A percentile compares a stretch with the other conserved stretches of the same genome.
These are phyloP conservation scores for Ciconia stormi DNA, from an alignment of 2,113 vertebrate genomes.

Conservation along the genomic window DNA sequence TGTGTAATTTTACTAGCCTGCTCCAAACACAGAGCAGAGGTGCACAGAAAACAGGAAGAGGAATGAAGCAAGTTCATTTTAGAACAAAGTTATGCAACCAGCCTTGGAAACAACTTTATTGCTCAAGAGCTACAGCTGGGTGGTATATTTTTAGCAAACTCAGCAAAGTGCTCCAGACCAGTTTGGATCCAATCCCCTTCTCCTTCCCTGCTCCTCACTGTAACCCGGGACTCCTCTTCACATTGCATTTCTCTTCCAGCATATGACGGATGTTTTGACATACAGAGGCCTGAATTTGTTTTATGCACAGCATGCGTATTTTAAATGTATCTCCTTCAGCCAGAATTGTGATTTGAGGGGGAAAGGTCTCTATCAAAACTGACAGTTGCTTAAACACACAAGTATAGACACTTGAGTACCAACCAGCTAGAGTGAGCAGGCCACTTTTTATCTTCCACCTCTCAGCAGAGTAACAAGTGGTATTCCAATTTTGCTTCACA, in stretches of 20 bases:
- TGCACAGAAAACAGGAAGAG: not conserved
- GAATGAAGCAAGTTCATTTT: not conserved
- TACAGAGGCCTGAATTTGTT: not conserved
- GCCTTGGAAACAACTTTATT: not conserved
- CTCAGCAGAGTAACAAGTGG: not conserved
- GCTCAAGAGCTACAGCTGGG: not conserved
- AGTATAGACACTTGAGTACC: not conserved
- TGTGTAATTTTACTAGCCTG: not conserved
- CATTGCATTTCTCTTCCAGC: not conserved
- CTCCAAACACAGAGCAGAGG: not conserved
- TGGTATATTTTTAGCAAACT: not conserved
- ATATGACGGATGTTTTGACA: rapidly evolving
- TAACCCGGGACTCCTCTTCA: not conserved
- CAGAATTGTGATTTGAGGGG: not conserved
- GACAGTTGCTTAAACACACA: not conserved
- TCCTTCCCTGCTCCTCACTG: not conserved
- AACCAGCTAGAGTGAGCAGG: not conserved
- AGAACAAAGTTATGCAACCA: not conserved
- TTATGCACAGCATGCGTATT: not conserved
- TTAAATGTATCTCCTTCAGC: not conserved
- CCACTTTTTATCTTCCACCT: not conserved
- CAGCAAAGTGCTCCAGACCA: not conserved
- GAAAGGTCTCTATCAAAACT: not conserved
- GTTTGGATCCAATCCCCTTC: not conserved
- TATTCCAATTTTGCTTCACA: not conserved